These are phyloP conservation scores for Tetragonula carbonaria DNA, from an alignment of 2,888 invertebrate species.

Conservation along the genomic window DNA sequence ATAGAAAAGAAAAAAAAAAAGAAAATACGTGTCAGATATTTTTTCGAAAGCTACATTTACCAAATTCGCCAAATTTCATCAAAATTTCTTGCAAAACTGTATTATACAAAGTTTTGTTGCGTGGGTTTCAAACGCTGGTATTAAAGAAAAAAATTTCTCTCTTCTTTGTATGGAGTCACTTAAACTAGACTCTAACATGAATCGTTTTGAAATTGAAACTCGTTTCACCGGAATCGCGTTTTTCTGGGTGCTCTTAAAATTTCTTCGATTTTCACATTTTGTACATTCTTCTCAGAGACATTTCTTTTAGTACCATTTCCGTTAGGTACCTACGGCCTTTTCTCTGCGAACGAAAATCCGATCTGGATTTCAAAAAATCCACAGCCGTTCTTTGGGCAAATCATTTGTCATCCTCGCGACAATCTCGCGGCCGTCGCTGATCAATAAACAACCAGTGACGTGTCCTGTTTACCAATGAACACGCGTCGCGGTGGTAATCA, in stretches of 20 bases:
- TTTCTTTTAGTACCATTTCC: background rate
- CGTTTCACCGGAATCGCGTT: background rate
- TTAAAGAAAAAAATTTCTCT: background rate
- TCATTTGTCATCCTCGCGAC: background rate
- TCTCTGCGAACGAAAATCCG: background rate
- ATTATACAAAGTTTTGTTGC: background rate
- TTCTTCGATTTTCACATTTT: background rate
- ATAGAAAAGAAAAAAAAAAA: too few relatives aligned
- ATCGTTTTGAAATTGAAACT: too few relatives aligned
- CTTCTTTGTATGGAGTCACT: too few relatives aligned
- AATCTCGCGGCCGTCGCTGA: background rate
- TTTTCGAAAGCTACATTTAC: too few relatives aligned
- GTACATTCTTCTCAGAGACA: background rate
- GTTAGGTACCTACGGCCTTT: too few relatives aligned
- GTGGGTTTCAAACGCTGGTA: background rate
- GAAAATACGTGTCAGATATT: too few relatives aligned
- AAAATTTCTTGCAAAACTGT: too few relatives aligned
- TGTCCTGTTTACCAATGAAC: slow-evolving; percentile 22
- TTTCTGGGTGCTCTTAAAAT: background rate
- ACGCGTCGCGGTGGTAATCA: slow-evolving; percentile 21
- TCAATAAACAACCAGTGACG: slow-evolving; percentile 10
- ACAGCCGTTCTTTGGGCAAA: background rate
- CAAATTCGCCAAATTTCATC: too few relatives aligned
- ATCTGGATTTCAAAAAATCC: background rate
- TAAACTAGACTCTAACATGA: too few relatives aligned